A percentile compares a stretch with the other conserved stretches of the same genome.
These are phyloP conservation scores for Sebastolobus altivelis DNA, from an alignment of 2,797 vertebrate genomes.

Conservation along the genomic window DNA sequence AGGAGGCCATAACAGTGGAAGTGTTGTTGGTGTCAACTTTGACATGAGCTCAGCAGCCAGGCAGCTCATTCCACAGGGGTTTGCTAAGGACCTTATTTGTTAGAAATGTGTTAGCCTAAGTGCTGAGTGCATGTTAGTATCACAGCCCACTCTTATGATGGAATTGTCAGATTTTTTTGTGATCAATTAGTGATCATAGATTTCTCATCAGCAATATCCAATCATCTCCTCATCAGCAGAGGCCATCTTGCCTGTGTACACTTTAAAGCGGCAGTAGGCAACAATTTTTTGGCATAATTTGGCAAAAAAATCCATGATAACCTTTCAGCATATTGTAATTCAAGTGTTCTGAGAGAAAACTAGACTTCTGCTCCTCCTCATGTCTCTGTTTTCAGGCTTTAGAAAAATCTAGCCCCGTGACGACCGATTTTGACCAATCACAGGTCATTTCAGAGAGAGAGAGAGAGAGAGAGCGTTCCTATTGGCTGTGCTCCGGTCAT, in stretches of 20 bases:
- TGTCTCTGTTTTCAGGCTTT: too few species aligned
- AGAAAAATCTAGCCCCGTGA: too few species aligned
- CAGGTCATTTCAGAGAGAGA: too few species aligned
- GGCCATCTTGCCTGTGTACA: slow-evolving; percentile 27
- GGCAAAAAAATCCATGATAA: too few species aligned
- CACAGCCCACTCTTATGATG: not conserved
- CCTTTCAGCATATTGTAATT: too few species aligned
- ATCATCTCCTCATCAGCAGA: slow-evolving; percentile 34
- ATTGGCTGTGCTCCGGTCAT: too few species aligned
- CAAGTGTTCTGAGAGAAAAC: too few species aligned
- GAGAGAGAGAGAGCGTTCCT: too few species aligned
- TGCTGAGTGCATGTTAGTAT: not conserved
- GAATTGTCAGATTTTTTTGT: not conserved
- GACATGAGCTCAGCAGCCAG: not conserved
- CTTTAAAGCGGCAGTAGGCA: not conserved
- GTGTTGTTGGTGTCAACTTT: slow-evolving; percentile 37
- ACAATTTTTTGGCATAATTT: too few species aligned
- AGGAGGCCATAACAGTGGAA: slow-evolving; percentile 33
- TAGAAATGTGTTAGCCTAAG: not conserved
- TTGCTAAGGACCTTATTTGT: not conserved
- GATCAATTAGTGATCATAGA: slow-evolving; percentile 21
- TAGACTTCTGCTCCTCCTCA: too few species aligned
- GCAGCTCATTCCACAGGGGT: not conserved
- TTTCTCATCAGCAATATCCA: slow-evolving; percentile 16
- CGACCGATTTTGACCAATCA: too few species aligned